Base-by-base conservation (phyloP, 1,140 invertebrate species). In the Anoplophora glabripennis region DNA sequence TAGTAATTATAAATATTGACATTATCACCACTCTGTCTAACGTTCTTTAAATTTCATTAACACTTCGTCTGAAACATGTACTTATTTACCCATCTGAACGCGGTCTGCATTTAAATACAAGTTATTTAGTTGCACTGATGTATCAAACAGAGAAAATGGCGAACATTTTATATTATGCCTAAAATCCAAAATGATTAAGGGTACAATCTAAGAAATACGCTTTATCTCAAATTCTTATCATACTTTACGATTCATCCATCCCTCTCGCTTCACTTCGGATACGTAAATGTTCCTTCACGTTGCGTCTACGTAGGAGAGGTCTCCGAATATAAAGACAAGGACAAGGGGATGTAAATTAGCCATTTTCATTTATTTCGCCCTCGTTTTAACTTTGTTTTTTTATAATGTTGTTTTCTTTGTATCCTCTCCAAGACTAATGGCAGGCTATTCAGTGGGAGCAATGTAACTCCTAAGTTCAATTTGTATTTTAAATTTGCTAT, bases 321-420 rank as follows among this genome's bases (percentile, higher is more conserved):
- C 41, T 46, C 42, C n/a, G 34, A 47, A 55, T 52, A 28, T 49
- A 21, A 52, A 35, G 49, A 52, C 37, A 52, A 52, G 62, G 62
- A 67, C 65, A 67, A 59, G 61, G 64, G 67, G 59, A 69, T 69
- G 63, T 69, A 69, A 69, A 69, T 69, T 69, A 66, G 67, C 67
- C 62, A 67, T 69, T 69, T 69, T 69, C 67, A 66, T 69, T 69
- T 67, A 69, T 52, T 67, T 69, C 67, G 64, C 65, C 67, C 67
- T 65, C 64, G 53, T 64, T 67, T 66, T 57, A 66, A 56, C 54
- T 64, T 56, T 56, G 55, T 61, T 66, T 64, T 28, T 62, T 64
- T 64, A 58, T 59, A 9, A 37, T 21, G 53, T 60, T 55, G 55
- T 57, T 53, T 62, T 60, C 61, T 57, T 61, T 65, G 42, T 54